Base-by-base conservation (phyloP, 2,797 vertebrate genomes). In the Serranus cabrilla region DNA sequence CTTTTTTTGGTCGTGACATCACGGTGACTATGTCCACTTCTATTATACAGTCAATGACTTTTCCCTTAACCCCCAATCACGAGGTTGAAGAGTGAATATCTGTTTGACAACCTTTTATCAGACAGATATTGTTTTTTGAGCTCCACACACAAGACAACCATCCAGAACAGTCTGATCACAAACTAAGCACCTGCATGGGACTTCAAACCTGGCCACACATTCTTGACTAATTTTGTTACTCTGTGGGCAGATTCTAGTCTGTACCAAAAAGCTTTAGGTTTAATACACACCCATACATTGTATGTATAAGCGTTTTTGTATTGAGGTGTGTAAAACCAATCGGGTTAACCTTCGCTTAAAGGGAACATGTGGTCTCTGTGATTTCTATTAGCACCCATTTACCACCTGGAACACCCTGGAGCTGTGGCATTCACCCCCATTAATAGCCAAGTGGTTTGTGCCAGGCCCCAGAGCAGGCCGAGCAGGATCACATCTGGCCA, bases 321-420 rank as follows among this genome's bases (percentile, higher is more conserved):
- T 74, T 64, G 60, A 59, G 10, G 50, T 62, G 27, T 74, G 23
- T 66, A 39, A 80, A 82, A 79, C 63, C 71, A 74, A 10, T 40
- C 5, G 10, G 60, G 74, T 78, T 74, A 75, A 74, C 70, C 72
- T 84, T 81, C 58, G 61, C 49, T 16, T 82, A 42, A 37, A 67
- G 49, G 31, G 31, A 75, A 61, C 55, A 67, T 78, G 77, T 69
- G 71, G 82, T 73, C 62, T 71, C 68, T 86, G 40, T 27, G 64
- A 74, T 80, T 84, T 83, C 75, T 81, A 80, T 83, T 74, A 82
- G 78, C 72, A 64, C 72, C 66, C 58, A 71, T 85, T 90, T 68
- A 81, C 71, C 86, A 88, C 73, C 76, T 87, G 77, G 85, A 89
- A 90, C 87, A 89, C 86, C 84, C 82, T 77, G 71, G 55, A 86